phyloP scores from a whole-genome alignment of 2,113 vertebrate species.

The Vulpes ferrilata region DNA sequence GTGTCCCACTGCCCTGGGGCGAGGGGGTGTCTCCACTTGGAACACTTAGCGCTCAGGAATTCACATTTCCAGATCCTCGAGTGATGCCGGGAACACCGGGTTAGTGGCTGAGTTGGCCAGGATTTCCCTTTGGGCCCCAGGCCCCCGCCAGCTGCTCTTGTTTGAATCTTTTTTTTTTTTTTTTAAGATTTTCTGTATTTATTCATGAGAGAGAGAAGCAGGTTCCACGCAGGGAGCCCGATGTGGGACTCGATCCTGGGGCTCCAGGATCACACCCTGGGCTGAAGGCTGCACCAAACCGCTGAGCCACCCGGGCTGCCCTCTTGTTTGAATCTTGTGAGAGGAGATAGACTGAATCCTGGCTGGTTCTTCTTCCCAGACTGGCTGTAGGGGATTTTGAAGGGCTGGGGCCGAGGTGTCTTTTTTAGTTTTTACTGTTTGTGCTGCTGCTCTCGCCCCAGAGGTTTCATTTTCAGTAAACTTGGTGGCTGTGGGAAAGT shows the following conservation, averaged over 20 bases:
- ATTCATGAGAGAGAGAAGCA: no score
- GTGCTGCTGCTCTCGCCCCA: not conserved
- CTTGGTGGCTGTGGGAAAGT: not conserved
- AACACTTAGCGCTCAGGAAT: fast-evolving
- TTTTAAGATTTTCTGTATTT: no score
- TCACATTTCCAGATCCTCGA: not conserved
- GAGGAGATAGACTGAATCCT: fast-evolving
- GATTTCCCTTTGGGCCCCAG: not conserved
- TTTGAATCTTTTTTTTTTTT: no score
- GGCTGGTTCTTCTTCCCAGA: not conserved
- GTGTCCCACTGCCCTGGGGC: not conserved
- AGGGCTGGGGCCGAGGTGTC: not conserved
- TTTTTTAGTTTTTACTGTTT: not conserved
- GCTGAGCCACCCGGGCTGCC: not conserved
- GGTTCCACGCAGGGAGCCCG: no score
- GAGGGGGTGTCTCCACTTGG: fast-evolving
- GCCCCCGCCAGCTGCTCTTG: not conserved
- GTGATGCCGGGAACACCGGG: not conserved
- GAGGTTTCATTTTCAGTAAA: not conserved
- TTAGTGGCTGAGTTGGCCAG: not conserved
- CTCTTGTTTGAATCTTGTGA: not conserved
- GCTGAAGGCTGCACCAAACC: no score
- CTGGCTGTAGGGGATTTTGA: not conserved
- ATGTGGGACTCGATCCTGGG: no score
- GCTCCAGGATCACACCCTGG: no score